Evolutionary conservation across 2,113 vertebrate genomes (phyloP), one percentile per base, ranked within the genome.

Genomic region (Anser brachyrhynchus): DNA sequence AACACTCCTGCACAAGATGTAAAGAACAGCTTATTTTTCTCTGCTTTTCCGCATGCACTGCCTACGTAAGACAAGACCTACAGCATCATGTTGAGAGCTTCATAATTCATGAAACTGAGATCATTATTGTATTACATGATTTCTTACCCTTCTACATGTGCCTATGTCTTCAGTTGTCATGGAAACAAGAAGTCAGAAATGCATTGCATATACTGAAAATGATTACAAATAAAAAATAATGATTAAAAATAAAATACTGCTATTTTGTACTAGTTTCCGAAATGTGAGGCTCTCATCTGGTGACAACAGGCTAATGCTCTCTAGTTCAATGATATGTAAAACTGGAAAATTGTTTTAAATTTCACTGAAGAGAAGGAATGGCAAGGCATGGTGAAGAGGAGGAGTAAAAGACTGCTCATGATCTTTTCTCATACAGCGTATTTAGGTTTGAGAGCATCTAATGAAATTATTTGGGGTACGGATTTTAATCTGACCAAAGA

Each of bases 141-240:
- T 91, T 91, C 54, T 39, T 84, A 26, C 7, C 9, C 54, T 93
- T 93, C 82, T 87, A 87, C 74, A 39, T 58, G 58, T 87, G 66
- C 87, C 66, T 44, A 0, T 65, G 74, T 79, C 87, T 95, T 84
- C 77, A 76, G 94, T 93, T 92, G 93, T 87, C 91, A 91, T 94
- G 66, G 95, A 95, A 95, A 94, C 89, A 79, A 89, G 80, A 75
- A 87, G 58, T 89, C 70, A 92, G 65, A 67, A 73, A 79, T 51
- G 80, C 28, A 66, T 44, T 84, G 51, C 72, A 74, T 87, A 79
- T 49, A 58, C 49, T 70, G 67, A 93, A 87, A 93, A 80, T 62
- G 84, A 80, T 84, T 87, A 67, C 87, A 87, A 80, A 81, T 82
- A 74, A 95, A 82, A 91, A 96, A 78, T 86, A 67, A 33, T 87